These are phyloP conservation scores for Chelidonichthys spinosus DNA, from an alignment of 2,797 vertebrate species.

Conservation along the genomic window DNA sequence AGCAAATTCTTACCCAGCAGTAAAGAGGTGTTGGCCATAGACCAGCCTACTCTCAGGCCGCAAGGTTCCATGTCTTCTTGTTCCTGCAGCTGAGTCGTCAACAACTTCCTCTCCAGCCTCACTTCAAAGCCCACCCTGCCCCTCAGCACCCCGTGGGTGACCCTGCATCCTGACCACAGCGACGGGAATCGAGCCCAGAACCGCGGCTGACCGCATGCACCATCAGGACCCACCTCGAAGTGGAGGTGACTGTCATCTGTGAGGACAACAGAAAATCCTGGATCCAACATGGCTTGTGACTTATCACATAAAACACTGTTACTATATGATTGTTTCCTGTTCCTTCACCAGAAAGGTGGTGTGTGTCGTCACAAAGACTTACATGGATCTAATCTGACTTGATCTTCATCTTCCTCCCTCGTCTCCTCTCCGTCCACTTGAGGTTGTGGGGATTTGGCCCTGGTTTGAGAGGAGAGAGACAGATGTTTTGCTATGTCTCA, in stretches of 20 bases:
- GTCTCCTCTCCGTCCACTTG: slow-evolving; percentile 71
- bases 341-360: not conserved
- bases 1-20: slow-evolving; percentile 85
- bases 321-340: not conserved
- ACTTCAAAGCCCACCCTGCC: slow-evolving; percentile 91
- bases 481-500: not conserved
- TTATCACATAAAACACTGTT: not conserved
- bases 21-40: slow-evolving; percentile 80
- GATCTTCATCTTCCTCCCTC: slow-evolving; percentile 80
- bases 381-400: slow-evolving; percentile 89
- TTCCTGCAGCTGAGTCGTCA: slow-evolving; percentile 65
- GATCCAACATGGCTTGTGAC: not conserved
- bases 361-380: slow-evolving; percentile 52
- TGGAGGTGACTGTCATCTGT: slow-evolving; percentile 91
- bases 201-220: slow-evolving; percentile 87
- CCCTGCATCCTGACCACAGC: slow-evolving; percentile 91
- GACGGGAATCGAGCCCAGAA: slow-evolving; percentile 90
- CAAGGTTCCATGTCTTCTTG: slow-evolving; percentile 66
- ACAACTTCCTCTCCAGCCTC: slow-evolving; percentile 88
- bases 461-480: slow-evolving; percentile 56
- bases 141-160: slow-evolving; percentile 88
- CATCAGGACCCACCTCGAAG: slow-evolving; percentile 87
- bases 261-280: not conserved
- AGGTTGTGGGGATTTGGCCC: slow-evolving; percentile 88
- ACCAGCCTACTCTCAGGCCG: slow-evolving; percentile 91